Percentiles rank a stretch among this genome's conserved stretches.
Conservation (phyloP, 2,113 vertebrate species). For the Tonatia bakeri region DNA sequence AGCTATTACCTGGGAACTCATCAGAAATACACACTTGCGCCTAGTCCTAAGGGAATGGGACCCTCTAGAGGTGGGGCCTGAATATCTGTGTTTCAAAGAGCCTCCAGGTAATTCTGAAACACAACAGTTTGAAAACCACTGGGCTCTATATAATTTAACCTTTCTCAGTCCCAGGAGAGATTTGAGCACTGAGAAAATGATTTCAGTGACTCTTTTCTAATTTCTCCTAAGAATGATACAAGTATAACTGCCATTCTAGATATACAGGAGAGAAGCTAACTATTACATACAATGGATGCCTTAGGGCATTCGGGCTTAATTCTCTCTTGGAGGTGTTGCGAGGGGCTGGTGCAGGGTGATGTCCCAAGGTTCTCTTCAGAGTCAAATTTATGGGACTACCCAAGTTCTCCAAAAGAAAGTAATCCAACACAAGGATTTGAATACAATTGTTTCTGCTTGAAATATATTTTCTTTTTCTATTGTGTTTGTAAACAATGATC, state of each 20-base stretch:
- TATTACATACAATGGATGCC: background rate
- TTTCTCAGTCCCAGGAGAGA: background rate
- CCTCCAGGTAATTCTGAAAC: background rate
- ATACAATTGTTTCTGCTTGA: conserved; percentile 17
- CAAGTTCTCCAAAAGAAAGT: background rate
- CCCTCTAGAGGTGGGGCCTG: background rate
- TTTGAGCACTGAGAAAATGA: background rate
- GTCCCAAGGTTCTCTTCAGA: background rate
- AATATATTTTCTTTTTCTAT: conserved; percentile 23
- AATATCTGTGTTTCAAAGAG: background rate
- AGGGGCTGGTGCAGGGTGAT: background rate
- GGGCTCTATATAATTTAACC: background rate
- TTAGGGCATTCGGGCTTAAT: background rate
- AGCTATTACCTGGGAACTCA: background rate
- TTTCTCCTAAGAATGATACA: background rate
- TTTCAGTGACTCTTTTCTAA: background rate
- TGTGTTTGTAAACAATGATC: background rate
- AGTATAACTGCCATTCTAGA: background rate
- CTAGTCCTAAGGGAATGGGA: background rate
- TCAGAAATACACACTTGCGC: background rate
- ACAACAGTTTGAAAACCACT: background rate
- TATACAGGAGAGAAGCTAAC: background rate
- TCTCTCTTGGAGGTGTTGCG: background rate
- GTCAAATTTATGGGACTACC: background rate
- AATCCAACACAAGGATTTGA: background rate